These are phyloP conservation scores for mouse (Mus musculus) DNA, from an alignment of 2,113 vertebrate genomes.

Conservation along the genomic window GRCm39 chr15:87610001-87610500, in stretches of 20 bases:
- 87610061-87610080: background rate
- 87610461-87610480: no score
- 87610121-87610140: background rate
- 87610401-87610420: background rate
- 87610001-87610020: rapidly evolving
- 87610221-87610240: background rate
- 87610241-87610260: background rate
- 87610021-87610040: rapidly evolving
- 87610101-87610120: background rate
- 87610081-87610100: background rate
- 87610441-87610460: background rate
- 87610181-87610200: background rate
- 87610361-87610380: background rate
- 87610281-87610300: rapidly evolving
- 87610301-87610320: rapidly evolving
- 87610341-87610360: background rate
- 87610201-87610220: background rate
- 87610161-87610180: background rate
- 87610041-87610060: no score
- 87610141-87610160: background rate
- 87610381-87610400: background rate
- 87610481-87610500: background rate
- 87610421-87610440: background rate
- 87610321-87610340: background rate
- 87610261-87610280: background rate